Conservation (phyloP, 1,140 invertebrate species). For the Drosophila sturtevanti region DNA sequence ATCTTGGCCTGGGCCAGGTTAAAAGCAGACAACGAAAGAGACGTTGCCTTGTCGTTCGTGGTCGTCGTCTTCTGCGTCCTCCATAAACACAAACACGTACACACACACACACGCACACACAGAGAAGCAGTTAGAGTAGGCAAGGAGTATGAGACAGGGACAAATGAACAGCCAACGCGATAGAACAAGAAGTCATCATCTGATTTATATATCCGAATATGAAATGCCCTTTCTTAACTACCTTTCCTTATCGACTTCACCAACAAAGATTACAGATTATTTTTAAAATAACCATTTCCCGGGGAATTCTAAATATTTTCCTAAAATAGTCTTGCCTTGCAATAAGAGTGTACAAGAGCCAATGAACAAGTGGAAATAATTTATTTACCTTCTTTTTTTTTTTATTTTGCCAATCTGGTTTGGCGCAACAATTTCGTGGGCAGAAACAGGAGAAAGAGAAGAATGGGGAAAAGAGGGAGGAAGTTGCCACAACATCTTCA, state of each 20-base stretch:
- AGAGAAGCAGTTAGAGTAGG: not conserved
- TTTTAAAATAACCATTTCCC: not conserved
- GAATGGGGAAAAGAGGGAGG: not conserved
- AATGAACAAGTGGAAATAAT: not conserved
- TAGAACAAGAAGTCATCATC: not conserved
- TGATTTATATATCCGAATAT: not conserved
- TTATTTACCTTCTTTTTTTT: too few species aligned
- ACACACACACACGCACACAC: conserved; percentile 21
- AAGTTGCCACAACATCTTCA: conserved; percentile 77
- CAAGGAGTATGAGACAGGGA: conserved; percentile 35
- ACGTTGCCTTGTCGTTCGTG: conserved; percentile 23
- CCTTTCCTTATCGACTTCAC: too few species aligned
- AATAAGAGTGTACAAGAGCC: not conserved
- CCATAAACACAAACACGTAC: conserved; percentile 43
- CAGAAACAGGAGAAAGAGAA: not conserved
- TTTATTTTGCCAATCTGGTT: conserved; percentile 77
- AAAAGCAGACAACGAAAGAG: conserved; percentile 42
- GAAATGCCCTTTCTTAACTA: not conserved
- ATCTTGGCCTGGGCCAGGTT: conserved; percentile 23
- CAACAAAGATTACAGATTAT: not conserved
- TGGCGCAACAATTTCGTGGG: conserved; percentile 68
- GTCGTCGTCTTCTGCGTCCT: conserved; percentile 33
- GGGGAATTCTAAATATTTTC: too few species aligned
- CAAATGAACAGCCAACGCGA: not conserved
- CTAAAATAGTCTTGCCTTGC: not conserved